Evolutionary conservation across 2,888 invertebrate species (phyloP).

Genomic region (Drosophila vallismaia): DNA sequence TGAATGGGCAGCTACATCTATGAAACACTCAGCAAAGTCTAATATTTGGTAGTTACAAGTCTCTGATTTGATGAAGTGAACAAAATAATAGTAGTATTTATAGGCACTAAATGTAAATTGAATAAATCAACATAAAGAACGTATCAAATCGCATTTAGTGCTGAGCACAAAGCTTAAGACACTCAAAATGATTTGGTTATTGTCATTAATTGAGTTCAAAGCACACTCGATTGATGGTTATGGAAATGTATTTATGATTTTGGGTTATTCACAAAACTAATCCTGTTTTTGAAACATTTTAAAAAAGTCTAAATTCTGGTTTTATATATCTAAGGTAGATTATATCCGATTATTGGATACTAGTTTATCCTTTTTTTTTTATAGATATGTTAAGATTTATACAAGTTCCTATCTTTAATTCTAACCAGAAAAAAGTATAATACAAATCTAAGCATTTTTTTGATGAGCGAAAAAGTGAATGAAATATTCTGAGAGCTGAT

Average conservation of each 20-base stretch:
- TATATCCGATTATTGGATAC: neutral
- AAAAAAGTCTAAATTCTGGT: no score
- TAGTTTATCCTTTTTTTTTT: no score
- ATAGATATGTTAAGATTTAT: no score
- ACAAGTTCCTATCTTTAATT: neutral
- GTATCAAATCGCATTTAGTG: slow-evolving; percentile 32
- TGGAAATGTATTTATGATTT: slow-evolving; percentile 13
- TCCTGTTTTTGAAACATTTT: neutral
- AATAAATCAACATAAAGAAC: slow-evolving; percentile 13
- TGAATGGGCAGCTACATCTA: slow-evolving; percentile 31
- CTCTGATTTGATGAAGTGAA: slow-evolving; percentile 6
- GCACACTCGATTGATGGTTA: slow-evolving; percentile 14
- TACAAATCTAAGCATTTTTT: neutral
- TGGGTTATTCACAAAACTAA: neutral
- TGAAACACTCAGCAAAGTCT: slow-evolving; percentile 34
- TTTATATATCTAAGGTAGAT: no score
- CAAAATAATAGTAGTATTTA: slow-evolving; percentile 21
- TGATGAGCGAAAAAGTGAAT: slow-evolving; percentile 4
- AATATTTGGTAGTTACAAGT: slow-evolving; percentile 3
- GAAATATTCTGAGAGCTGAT: slow-evolving; percentile 3
- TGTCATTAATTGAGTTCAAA: slow-evolving; percentile 25
- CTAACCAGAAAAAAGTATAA: no score
- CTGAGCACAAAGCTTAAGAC: slow-evolving; percentile 40
- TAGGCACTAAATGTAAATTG: slow-evolving; percentile 25
- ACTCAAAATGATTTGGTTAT: slow-evolving; percentile 28